Base-by-base conservation (phyloP, 2,888 invertebrate genomes). In the Atrina japonica region DNA sequence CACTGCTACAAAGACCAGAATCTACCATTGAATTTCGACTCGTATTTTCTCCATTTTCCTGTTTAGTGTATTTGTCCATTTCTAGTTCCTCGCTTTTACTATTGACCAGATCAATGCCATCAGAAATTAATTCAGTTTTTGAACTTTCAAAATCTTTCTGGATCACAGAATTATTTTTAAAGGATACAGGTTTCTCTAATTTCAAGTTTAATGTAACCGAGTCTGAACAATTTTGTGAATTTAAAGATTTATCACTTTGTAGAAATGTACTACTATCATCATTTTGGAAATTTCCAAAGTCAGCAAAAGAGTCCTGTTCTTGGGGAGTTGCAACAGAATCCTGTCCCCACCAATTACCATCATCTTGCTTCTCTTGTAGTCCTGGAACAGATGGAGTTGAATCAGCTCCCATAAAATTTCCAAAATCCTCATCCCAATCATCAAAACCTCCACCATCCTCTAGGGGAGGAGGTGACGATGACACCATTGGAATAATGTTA, bases 401-500 rank as follows among this genome's bases (percentile, higher is more conserved):
- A 29, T 58, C 64, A 14, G 69, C 69, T 58, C 52, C 69, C 52
- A 64, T 69, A 21, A 69, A 69, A 25, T 58, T 63, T 25, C 71
- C 71, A 67, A 72, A 72, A 56, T 70, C 70, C 16, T 83, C 83
- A 69, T 86, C 84, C 65, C 82, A 81, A 40, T 78, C 78, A 70
- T 78, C 76, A 49, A 66, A 77, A 53, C 74, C 75, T 52, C 80
- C 81, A 27, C 73, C 73, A 43, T 82, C 84, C 65, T 84, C 85
- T 43, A 83, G 63, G 11, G 85, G 86, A 5, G 86, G 87, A 16
- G 86, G 85, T 3, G 85, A 85, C 7, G 85, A 81, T 5, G 87
- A 87, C 7, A 87, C 84, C 67, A 85, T 85, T 35, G 87, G 87
- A 66, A 86, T 86, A 25, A 87, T 67, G 59, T 78, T 81, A 2